A percentile compares a stretch with the other conserved stretches of the same genome.
These are phyloP conservation scores for Magallana nippona DNA, from an alignment of 2,888 invertebrate species.

Conservation along the genomic window DNA sequence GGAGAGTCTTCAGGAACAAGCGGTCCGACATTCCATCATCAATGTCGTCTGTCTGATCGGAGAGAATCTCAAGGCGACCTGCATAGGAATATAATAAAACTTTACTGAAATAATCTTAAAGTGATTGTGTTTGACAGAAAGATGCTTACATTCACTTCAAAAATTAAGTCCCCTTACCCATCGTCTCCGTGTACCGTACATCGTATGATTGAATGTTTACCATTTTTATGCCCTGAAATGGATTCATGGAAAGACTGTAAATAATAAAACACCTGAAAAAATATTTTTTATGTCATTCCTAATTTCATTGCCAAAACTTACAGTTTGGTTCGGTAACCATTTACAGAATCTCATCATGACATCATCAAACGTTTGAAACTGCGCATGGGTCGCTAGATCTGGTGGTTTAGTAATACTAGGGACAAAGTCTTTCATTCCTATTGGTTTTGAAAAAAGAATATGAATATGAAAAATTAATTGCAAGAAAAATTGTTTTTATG, in stretches of 20 bases:
- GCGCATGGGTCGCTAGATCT: conserved; percentile 42
- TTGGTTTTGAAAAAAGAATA: not conserved
- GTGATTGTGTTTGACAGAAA: no score
- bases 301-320: conserved; percentile 33
- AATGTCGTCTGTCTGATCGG: conserved; percentile 57
- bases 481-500: not conserved
- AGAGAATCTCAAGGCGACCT: conserved; percentile 49
- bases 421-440: conserved; percentile 57
- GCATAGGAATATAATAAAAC: not conserved
- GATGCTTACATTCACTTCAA: no score
- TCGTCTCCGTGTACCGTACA: conserved; percentile 40
- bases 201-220: conserved; percentile 61
- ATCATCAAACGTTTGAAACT: conserved; percentile 54
- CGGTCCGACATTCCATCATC: conserved; percentile 47
- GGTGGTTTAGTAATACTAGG: conserved; percentile 54
- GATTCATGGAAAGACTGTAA: not conserved
- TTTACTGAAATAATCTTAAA: no score
- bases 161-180: conserved; percentile 35
- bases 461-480: no score
- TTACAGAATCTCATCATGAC: conserved; percentile 44
- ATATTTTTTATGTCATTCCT: not conserved
- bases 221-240: conserved; percentile 57
- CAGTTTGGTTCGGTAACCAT: conserved; percentile 59
- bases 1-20: conserved; percentile 48
- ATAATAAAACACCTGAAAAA: not conserved